These are phyloP conservation scores for Drosophila asahinai DNA, from an alignment of 1,140 invertebrate species.

Conservation along the genomic window DNA sequence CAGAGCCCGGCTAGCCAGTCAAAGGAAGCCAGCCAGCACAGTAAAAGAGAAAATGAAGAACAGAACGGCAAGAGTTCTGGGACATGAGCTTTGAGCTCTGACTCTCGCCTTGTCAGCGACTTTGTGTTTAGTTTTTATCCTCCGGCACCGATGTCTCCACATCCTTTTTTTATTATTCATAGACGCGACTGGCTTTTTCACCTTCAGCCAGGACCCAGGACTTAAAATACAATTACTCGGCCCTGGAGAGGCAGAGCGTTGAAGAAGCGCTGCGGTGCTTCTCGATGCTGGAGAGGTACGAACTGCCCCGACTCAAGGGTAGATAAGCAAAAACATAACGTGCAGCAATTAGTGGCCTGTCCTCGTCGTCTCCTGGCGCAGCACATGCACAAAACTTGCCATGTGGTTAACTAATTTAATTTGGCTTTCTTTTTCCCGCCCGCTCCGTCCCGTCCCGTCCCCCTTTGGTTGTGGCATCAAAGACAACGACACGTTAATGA, in stretches of 20 bases:
- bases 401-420: conserved; percentile 85
- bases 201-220: conserved; percentile 60
- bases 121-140: conserved; percentile 62
- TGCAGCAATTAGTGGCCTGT: conserved; percentile 80
- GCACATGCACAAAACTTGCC: conserved; percentile 75
- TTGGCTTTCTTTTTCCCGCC: conserved; percentile 71
- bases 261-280: conserved; percentile 19
- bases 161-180: conserved; percentile 78
- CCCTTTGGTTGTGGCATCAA: conserved; percentile 62
- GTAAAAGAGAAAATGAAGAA: conserved; percentile 13
- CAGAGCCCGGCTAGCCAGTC: conserved; percentile 43
- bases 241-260: conserved; percentile 12
- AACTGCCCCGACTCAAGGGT: not conserved
- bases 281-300: conserved; percentile 7
- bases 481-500: conserved; percentile 84
- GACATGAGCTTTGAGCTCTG: conserved; percentile 72
- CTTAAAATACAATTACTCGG: conserved; percentile 80
- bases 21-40: conserved; percentile 30
- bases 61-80: not conserved
- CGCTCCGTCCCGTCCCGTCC: conserved; percentile 4
- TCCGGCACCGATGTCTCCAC: conserved; percentile 33
- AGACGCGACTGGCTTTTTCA: conserved; percentile 74
- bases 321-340: conserved; percentile 82
- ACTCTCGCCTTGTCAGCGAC: conserved; percentile 68
- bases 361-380: conserved; percentile 19